Evolutionary conservation across 2,113 vertebrate genomes (phyloP).

Genomic region (Bufo bufo): DNA sequence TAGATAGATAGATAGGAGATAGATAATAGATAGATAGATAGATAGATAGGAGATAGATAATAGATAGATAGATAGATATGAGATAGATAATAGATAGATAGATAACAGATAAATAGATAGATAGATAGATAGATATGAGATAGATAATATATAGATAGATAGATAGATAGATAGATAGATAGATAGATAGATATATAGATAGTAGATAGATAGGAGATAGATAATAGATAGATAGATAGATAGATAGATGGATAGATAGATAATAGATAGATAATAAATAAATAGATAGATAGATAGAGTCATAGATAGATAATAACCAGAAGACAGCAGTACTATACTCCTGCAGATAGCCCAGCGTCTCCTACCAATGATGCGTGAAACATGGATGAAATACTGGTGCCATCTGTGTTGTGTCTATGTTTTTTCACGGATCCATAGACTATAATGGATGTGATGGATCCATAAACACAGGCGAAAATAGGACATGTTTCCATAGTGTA

Average conservation of each 20-base stretch:
- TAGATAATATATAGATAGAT: background rate
- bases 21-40: background rate
- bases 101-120: background rate
- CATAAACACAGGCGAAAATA: too few species aligned
- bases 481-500: too few species aligned
- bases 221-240: background rate
- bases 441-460: too few species aligned
- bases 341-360: too few species aligned
- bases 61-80: constrained; percentile 3
- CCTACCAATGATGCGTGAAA: too few species aligned
- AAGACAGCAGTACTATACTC: too few species aligned
- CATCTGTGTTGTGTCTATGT: too few species aligned
- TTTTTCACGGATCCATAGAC: too few species aligned
- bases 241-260: background rate
- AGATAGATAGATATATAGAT: background rate
- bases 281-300: background rate
- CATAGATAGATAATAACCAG: background rate
- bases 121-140: background rate
- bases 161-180: background rate
- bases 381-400: too few species aligned
- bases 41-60: background rate
- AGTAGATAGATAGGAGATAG: background rate
- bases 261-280: background rate
- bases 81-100: background rate
- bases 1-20: background rate